phyloP scores from a whole-genome alignment of 2,888 invertebrate species.

The Deilephila elpenor region DNA sequence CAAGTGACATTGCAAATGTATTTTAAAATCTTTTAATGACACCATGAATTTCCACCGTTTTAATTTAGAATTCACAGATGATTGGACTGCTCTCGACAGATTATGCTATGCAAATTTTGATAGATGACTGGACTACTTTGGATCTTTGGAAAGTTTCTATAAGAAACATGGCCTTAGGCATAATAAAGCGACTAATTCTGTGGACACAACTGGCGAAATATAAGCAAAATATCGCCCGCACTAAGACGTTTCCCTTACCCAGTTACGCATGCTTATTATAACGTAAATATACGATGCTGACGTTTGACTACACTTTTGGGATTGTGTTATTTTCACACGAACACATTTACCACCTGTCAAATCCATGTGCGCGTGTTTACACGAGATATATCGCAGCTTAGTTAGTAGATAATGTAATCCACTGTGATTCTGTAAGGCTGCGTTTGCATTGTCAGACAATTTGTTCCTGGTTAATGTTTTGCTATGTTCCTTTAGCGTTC shows the following conservation, averaged over 20 bases:
- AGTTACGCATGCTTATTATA: constrained; percentile 27
- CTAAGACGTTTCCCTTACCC: constrained; percentile 17
- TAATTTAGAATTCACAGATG: too few species aligned
- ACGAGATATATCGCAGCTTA: constrained; percentile 28
- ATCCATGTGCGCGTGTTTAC: constrained; percentile 28
- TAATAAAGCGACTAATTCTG: too few species aligned
- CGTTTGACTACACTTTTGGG: constrained; percentile 18
- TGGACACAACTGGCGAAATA: not conserved
- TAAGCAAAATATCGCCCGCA: not conserved
- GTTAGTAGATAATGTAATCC: constrained; percentile 27
- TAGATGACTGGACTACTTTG: too few species aligned
- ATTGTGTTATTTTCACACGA: constrained; percentile 31
- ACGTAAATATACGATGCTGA: constrained; percentile 20
- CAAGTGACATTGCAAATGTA: too few species aligned
- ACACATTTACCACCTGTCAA: constrained; percentile 26
- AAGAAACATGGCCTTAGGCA: too few species aligned
- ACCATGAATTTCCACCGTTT: too few species aligned
- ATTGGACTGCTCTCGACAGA: too few species aligned
- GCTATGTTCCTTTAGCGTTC: not conserved
- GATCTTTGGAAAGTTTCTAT: too few species aligned
- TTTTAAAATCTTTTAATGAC: too few species aligned
- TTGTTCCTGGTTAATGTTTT: not conserved
- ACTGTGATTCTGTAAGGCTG: constrained; percentile 35
- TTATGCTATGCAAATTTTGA: too few species aligned
- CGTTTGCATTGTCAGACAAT: not conserved